These are phyloP conservation scores for Acheta domesticus DNA, from an alignment of 2,888 invertebrate genomes.

Conservation along the genomic window DNA sequence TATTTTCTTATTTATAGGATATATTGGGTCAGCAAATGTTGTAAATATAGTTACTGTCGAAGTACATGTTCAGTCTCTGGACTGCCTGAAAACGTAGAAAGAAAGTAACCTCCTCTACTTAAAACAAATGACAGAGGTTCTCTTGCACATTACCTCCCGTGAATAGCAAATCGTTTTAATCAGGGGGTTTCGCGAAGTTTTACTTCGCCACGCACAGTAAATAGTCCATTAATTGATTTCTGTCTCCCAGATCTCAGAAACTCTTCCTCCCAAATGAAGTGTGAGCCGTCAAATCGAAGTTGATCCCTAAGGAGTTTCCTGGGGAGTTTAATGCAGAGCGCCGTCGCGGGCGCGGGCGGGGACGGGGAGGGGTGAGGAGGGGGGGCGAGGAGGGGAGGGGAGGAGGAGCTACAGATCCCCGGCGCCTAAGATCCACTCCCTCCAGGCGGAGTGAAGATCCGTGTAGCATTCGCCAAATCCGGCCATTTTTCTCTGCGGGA, in stretches of 20 bases:
- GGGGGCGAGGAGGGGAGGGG: background rate
- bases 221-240: conserved; percentile 18
- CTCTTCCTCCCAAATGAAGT: conserved; percentile 11
- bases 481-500: background rate
- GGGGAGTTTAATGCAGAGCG: background rate
- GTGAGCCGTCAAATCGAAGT: conserved; percentile 9
- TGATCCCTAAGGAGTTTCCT: background rate
- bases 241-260: background rate
- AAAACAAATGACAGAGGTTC: background rate
- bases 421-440: conserved; percentile 8
- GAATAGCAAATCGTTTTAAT: background rate
- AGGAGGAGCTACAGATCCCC: background rate
- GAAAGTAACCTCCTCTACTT: too few species aligned
- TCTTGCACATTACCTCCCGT: background rate
- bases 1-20: too few species aligned
- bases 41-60: too few species aligned
- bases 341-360: background rate
- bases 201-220: background rate
- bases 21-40: too few species aligned
- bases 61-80: too few species aligned
- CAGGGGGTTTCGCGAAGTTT: background rate
- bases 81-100: too few species aligned
- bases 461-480: conserved; percentile 18
- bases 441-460: background rate
- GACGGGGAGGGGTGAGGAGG: background rate